Evolutionary conservation across 2,888 invertebrate genomes (phyloP), one percentile per base, ranked within the genome.

Genomic region (Andricus quercusramuli): DNA sequence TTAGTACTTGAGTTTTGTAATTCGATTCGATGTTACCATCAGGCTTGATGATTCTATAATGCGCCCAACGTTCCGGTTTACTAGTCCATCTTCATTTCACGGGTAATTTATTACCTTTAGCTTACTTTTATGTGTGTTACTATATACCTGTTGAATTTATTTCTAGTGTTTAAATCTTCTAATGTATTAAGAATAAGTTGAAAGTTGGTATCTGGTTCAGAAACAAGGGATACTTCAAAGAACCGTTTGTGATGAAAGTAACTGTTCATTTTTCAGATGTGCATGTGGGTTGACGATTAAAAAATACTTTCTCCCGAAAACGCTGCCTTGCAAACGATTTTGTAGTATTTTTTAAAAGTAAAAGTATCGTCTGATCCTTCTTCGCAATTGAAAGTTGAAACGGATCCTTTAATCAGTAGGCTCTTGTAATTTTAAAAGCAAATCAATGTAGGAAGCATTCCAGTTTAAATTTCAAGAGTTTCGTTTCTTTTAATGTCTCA

Each of bases 221-320:
- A 67, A 67, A 41, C n/a, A 67, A 37, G 37, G 41, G 41, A 37
- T 41, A 66, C 20, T 62, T 25, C 15, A 13, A 66, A 41, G 37
- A 37, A 41, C 41, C 67, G 41, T 41, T 47, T 41, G 41, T 37
- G 41, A 67, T 67, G 67, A 67, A 67, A 67, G 67, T 37, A 22
- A 37, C 67, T 67, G 20, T 15, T 65, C 41, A 41, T 41, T 67
- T 67, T 67, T 67, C 41, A 41, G 67, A 67, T 13, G 20, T 37
- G 37, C 37, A n/a, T 67, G 22, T 64, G 25, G 62, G 15, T n/a
- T 67, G 37, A 41, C 41, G 67, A 67, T 41, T 5, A 37, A 41
- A 67, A 67, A 41, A 67, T n/a, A 67, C 41, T 67, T 67, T 67
- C 67, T 67, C 67, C 1, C 37, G 37, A 67, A 66, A 41, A 41